Percentiles rank a stretch among this genome's conserved stretches.
Conservation (phyloP, 2,113 vertebrate genomes). For the Odobenus rosmarus region DNA sequence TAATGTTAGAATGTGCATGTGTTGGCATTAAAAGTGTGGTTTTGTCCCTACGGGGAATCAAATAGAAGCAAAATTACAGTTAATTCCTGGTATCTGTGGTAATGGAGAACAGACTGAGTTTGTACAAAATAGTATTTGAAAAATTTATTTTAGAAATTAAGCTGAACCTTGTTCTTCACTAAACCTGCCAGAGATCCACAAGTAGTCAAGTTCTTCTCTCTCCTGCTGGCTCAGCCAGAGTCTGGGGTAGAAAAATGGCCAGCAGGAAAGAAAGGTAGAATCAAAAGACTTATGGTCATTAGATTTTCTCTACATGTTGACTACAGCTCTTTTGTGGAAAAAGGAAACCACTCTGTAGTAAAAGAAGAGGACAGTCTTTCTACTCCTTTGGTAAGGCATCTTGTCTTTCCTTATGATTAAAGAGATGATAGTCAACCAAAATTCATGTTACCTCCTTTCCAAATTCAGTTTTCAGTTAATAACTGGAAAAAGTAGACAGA, state of each 20-base stretch:
- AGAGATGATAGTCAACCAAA: neutral
- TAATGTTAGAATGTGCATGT: constrained; percentile 74
- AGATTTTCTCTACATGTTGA: neutral
- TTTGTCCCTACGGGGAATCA: constrained; percentile 64
- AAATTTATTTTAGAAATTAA: constrained; percentile 67
- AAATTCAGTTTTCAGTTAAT: constrained; percentile 29
- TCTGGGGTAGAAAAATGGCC: neutral
- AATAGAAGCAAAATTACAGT: constrained; percentile 72
- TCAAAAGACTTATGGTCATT: neutral
- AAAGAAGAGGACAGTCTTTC: neutral
- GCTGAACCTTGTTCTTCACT: constrained; percentile 34
- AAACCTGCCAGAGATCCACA: constrained; percentile 40
- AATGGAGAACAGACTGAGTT: constrained; percentile 62
- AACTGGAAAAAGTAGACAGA: neutral
- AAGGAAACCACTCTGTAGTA: neutral
- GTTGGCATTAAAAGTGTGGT: constrained; percentile 72
- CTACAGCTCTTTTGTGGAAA: neutral
- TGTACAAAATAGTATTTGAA: constrained; percentile 55
- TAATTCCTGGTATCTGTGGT: constrained; percentile 71
- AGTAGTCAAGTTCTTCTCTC: neutral
- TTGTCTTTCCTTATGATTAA: constrained; percentile 10
- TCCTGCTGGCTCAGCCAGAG: neutral
- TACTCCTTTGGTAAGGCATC: neutral
- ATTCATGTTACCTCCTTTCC: neutral
- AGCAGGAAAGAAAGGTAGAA: constrained; percentile 12